phyloP scores from a whole-genome alignment of 2,888 invertebrate species.

The Abrostola triplasia region DNA sequence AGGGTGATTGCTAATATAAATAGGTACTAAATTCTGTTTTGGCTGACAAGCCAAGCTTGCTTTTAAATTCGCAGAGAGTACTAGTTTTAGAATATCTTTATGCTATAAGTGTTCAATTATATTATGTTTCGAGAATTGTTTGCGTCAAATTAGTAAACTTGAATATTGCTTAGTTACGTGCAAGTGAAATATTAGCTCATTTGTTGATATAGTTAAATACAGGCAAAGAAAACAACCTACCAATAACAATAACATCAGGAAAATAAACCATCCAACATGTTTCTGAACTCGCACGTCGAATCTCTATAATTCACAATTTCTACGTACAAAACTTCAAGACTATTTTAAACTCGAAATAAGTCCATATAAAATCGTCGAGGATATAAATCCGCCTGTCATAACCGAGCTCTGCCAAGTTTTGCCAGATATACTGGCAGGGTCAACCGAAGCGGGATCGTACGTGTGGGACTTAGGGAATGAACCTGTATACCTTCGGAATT shows the following conservation, averaged over 20 bases:
- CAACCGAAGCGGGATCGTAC: slow-evolving; percentile 18
- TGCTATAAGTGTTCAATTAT: no score
- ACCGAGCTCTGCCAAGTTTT: slow-evolving; percentile 52
- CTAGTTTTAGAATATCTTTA: no score
- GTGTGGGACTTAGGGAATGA: slow-evolving; percentile 37
- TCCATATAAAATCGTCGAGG: slow-evolving; percentile 48
- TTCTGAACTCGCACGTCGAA: slow-evolving; percentile 10
- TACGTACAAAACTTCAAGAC: slow-evolving; percentile 41
- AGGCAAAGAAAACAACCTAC: background rate
- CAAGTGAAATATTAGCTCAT: no score
- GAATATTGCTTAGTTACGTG: no score
- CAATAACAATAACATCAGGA: background rate
- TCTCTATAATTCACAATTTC: slow-evolving; percentile 36
- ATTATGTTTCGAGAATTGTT: no score
- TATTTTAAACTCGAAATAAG: slow-evolving; percentile 51
- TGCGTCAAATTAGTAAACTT: no score
- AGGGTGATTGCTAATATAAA: no score
- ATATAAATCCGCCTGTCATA: slow-evolving; percentile 66
- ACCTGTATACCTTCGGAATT: slow-evolving; percentile 20
- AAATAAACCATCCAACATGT: slow-evolving; percentile 8
- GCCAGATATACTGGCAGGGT: slow-evolving; percentile 41
- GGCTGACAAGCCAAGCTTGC: no score
- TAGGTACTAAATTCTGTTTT: no score
- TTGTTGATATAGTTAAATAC: background rate
- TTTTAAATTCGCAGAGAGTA: no score